Base-by-base conservation (phyloP, 35 echinoderm and acorn worm genomes). In the Amphiura filiformis region DNA sequence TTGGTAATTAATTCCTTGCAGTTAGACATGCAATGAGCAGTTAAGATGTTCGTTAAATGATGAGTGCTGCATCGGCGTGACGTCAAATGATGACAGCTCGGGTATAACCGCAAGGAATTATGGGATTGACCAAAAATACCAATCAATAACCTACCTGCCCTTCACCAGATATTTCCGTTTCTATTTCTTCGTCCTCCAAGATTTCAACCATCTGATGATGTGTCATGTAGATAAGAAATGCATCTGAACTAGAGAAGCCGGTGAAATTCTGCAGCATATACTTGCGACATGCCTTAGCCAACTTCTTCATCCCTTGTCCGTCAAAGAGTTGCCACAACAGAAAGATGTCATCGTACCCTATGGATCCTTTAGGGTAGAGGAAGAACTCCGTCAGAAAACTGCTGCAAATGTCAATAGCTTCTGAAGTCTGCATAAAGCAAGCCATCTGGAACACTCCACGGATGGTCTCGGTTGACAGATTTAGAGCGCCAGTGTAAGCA, bases 121-220 rank as follows among this genome's bases (percentile, higher is more conserved):
- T n/a, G n/a, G n/a, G n/a, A n/a, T n/a, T n/a, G n/a, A n/a, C n/a
- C n/a, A n/a, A n/a, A n/a, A n/a, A n/a, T n/a, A n/a, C n/a, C n/a
- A n/a, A n/a, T n/a, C n/a, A n/a, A n/a, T n/a, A n/a, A 70, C 61
- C 26, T 26, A 70, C 61, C 26, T 70, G 61, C 7, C 7, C 61
- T 70, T 70, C 61, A 15, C 61, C 61, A 70, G 61, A 70, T 15
- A 70, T 70, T 70, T 70, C 61, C 26, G 61, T 70, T 30, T n/a
- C 9, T 13, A 70, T 70, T 15, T 70, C 61, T 70, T 70, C 61
- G 26, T 70, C 61, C 26, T 70, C 61, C 26, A 70, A 70, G 2
- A 70, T 70, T 52, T 70, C 61, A 26, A 70, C 61, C 61, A 70
- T 70, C 26, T 70, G 61, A 70, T 70, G 61, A 70, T 70, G 61